Conservation (phyloP, 2,113 vertebrate species). For the Anoplopoma fimbria region DNA sequence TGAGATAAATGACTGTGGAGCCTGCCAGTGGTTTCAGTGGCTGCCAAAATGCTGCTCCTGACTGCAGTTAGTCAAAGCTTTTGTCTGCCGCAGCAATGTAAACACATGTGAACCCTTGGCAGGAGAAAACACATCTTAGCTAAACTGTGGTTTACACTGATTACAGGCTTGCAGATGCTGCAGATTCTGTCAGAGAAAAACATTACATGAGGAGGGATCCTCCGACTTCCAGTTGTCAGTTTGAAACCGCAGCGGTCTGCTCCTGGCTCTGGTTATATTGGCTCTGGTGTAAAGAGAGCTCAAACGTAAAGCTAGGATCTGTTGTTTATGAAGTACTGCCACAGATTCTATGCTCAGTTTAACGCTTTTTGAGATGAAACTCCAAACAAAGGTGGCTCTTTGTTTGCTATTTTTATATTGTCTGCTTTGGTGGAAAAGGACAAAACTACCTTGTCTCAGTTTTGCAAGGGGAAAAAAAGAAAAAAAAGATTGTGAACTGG, state of each 20-base stretch:
- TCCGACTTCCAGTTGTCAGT: conserved; percentile 72
- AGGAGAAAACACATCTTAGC: conserved; percentile 78
- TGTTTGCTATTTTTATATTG: conserved; percentile 49
- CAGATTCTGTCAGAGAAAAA: conserved; percentile 72
- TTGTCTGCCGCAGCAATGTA: conserved; percentile 73
- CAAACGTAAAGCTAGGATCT: conserved; percentile 32
- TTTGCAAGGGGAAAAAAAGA: background rate
- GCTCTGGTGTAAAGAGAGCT: conserved; percentile 57
- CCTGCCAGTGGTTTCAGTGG: conserved; percentile 83
- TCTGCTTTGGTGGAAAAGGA: conserved; percentile 36
- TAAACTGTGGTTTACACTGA: conserved; percentile 78
- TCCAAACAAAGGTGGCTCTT: conserved; percentile 60
- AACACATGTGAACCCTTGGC: conserved; percentile 83
- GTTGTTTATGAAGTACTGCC: conserved; percentile 45
- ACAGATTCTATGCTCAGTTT: conserved; percentile 58
- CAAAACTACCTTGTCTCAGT: conserved; percentile 46
- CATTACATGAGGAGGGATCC: conserved; percentile 65
- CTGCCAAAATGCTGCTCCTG: conserved; percentile 85
- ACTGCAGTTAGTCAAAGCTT: conserved; percentile 81
- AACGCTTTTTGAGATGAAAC: conserved; percentile 54
- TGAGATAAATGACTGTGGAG: conserved; percentile 91
- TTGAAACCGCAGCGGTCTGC: conserved; percentile 63
- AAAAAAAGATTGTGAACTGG: conserved; percentile 27
- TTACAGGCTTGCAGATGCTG: conserved; percentile 78
- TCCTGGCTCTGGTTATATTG: conserved; percentile 43